Percentiles rank a stretch among this genome's conserved stretches.
Evolutionary conservation across 1,140 invertebrate genomes (phyloP).

Genomic region (Pinna nobilis): DNA sequence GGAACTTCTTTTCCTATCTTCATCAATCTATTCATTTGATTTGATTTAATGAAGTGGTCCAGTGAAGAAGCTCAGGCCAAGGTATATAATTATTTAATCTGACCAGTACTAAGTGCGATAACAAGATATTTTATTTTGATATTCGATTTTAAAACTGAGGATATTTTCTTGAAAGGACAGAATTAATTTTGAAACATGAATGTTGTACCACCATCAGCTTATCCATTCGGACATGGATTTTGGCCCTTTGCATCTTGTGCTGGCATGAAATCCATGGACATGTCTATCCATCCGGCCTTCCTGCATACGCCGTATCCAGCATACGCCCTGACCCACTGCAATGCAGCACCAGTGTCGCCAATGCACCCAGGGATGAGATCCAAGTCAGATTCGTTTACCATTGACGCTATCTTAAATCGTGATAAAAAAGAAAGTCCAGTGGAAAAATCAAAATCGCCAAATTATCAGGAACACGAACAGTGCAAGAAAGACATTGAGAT

Average conservation of each 20-base stretch:
- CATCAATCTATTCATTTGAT: too few species aligned
- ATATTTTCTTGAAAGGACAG: too few species aligned
- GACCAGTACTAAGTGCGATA: too few species aligned
- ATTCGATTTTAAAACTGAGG: too few species aligned
- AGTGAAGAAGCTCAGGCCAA: too few species aligned
- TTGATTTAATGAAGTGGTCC: too few species aligned
- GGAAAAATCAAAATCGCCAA: constrained; percentile 13
- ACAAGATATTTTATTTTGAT: too few species aligned
- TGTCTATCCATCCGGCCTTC: constrained; percentile 55
- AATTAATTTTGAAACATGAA: constrained; percentile 7
- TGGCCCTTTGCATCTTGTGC: constrained; percentile 30
- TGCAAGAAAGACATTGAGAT: constrained; percentile 32
- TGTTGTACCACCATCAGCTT: constrained; percentile 15
- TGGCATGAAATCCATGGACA: constrained; percentile 38
- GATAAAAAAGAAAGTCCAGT: constrained; percentile 61
- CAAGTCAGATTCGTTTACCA: constrained; percentile 83
- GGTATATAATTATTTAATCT: too few species aligned
- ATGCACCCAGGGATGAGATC: constrained; percentile 3
- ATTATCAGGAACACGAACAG: constrained; percentile 1
- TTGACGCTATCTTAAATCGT: constrained; percentile 85
- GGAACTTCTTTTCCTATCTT: too few species aligned
- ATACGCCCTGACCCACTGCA: constrained; percentile 20
- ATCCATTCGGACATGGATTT: constrained; percentile 38
- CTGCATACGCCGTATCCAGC: constrained; percentile 49
- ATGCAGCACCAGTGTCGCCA: constrained; percentile 18